Evolutionary conservation across 2,888 invertebrate genomes (phyloP), one percentile per base, ranked within the genome.

Genomic region (Apamea crenata): DNA sequence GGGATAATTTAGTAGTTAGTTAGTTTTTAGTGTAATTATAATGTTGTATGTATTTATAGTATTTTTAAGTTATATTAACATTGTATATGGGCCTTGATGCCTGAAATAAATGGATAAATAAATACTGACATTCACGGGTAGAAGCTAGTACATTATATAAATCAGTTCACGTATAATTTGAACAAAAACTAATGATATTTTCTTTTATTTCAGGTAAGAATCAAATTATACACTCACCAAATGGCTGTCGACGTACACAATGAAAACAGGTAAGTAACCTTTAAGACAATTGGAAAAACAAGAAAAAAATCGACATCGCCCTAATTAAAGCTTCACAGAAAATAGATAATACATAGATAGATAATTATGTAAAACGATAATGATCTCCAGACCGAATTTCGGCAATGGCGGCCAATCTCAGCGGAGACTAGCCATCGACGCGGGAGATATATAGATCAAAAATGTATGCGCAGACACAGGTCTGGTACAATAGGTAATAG

Each of bases 181-280:
- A 53, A 40, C 25, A 25, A 73, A 32, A 25, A 6, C 5, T 71
- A 6, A 74, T 25, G 32, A 36, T 71, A 21, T 71, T 36, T 63
- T 77, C 14, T 84, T 74, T 80, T 74, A 47, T 88, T 88, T 59
- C 89, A 88, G 88, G 88, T 88, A 88, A 85, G 78, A 73, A 29
- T 29, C 29, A 14, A 16, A 32, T 56, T 70, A 40, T 36, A 21
- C 21, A 40, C n/a, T 44, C n/a, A 63, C 12, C 25, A 40, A 32
- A 32, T 67, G 21, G 44, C 18, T 44, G 21, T 29, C 32, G 14
- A 63, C 25, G 7, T 59, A 29, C 18, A 14, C 18, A 65, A 59
- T 16, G 14, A 40, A 65, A 56, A 56, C 14, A 25, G 47, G 81
- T 86, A 75, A 81, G 78, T 72, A 47, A 77, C 74, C 56, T 66